Percentiles rank a stretch among this genome's conserved stretches.
Evolutionary conservation across 2,888 invertebrate genomes (phyloP).

Genomic region (Leucophenga maculata): DNA sequence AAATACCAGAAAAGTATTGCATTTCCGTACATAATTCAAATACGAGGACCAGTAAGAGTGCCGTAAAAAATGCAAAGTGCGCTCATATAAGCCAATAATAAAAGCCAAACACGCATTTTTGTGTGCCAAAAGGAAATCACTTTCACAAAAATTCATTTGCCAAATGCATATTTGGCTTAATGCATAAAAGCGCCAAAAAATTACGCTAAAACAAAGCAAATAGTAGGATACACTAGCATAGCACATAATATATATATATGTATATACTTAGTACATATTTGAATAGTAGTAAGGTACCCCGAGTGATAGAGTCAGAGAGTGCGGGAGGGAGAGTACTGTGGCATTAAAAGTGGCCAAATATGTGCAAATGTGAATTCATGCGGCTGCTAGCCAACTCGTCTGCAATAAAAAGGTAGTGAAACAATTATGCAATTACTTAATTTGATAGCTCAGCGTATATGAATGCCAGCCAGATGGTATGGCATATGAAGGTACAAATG

Average conservation of each 20-base stretch:
- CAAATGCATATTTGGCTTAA: no score
- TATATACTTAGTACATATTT: constrained; percentile 2
- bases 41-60: no score
- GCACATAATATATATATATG: no score
- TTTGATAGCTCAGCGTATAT: constrained; percentile 60
- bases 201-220: constrained; percentile 20
- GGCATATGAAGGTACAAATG: neutral
- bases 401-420: constrained; percentile 65
- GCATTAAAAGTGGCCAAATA: constrained; percentile 16
- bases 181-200: neutral
- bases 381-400: constrained; percentile 43
- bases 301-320: no score
- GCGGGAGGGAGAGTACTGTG: neutral
- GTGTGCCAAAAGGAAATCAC: no score
- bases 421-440: constrained; percentile 70
- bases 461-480: neutral
- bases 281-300: neutral
- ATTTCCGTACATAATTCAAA: no score
- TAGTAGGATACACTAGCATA: neutral
- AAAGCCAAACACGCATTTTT: no score
- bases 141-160: no score
- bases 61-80: neutral
- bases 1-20: no score
- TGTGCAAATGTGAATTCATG: neutral
- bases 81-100: neutral